phyloP scores from a whole-genome alignment of 2,888 invertebrate species.

The Gari tellinella region DNA sequence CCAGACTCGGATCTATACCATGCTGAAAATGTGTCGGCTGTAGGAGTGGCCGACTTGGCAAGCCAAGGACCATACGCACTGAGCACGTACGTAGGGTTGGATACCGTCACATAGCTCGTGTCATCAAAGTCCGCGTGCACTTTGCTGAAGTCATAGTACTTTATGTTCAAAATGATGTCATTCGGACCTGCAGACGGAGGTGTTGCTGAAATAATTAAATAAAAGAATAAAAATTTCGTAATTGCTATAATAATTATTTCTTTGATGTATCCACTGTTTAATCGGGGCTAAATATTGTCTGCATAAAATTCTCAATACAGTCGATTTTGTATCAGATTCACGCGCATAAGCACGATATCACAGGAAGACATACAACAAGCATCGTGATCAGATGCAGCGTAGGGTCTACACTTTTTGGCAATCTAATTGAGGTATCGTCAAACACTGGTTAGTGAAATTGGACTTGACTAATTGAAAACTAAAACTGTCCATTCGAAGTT shows the following conservation, averaged over 20 bases:
- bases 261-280: background rate
- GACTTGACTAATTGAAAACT: too few species aligned
- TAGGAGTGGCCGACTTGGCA: conserved; percentile 59
- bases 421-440: too few species aligned
- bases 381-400: too few species aligned
- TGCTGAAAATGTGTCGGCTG: conserved; percentile 69
- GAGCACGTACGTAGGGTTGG: conserved; percentile 62
- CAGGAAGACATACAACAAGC: too few species aligned
- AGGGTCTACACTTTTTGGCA: too few species aligned
- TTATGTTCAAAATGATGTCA: conserved; percentile 44
- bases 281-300: background rate
- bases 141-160: conserved; percentile 64
- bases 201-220: conserved; percentile 19
- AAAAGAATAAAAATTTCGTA: background rate
- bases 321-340: too few species aligned
- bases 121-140: conserved; percentile 51
- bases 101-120: conserved; percentile 32
- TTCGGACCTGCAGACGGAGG: conserved; percentile 29
- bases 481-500: too few species aligned
- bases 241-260: background rate
- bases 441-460: too few species aligned
- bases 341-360: too few species aligned
- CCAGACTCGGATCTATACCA: conserved; percentile 63
- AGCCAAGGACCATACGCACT: conserved; percentile 72
- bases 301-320: background rate